Evolutionary conservation across 2,113 vertebrate species (phyloP), one percentile per base, ranked within the genome.

Genomic region (Mesembrinibis cayennensis): DNA sequence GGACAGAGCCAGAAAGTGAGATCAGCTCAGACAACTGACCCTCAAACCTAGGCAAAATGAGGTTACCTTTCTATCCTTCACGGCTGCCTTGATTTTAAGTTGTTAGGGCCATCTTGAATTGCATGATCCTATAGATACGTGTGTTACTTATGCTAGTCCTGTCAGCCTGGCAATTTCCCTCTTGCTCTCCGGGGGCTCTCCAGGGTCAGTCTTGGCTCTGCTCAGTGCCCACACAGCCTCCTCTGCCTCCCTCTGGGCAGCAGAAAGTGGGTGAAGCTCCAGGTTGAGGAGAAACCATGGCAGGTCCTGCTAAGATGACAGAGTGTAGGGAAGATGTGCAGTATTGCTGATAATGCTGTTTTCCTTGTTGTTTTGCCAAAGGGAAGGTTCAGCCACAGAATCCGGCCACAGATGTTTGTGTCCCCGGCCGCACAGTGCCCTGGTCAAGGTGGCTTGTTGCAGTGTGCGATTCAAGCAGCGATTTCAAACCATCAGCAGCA

Each of bases 361-460:
- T 50, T 42, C 42, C 42, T 36, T 42, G 16, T 49, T 56, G 32
- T 44, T 38, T 17, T 4, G 8, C 52, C 32, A 36, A 45, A 78
- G 63, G n/a, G 34, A 44, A 63, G 36, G 71, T 13, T 77, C 40
- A 61, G 53, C 16, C 1, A 2, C 47, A 47, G 53, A 13, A 42
- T 36, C 17, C 0, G 1, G n/a, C n/a, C 1, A 1, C 62, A 23
- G 62, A 7, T 2, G 0, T 36, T 25, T 27, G 53, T 55, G 82
- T 47, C 30, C 4, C 47, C 62, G 40, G 17, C 47, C 53, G 23
- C 3, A 4, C 55, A 9, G 40, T 7, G 25, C 15, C 12, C 18
- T 19, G 42, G 22, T 63, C 30, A 17, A 10, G 30, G 69, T 34
- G 83, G 50, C 56, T 30, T 44, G 18, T 77, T 44, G 69, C 30